Conservation (phyloP, 2,797 vertebrate species). For the Spea hammondii region DNA sequence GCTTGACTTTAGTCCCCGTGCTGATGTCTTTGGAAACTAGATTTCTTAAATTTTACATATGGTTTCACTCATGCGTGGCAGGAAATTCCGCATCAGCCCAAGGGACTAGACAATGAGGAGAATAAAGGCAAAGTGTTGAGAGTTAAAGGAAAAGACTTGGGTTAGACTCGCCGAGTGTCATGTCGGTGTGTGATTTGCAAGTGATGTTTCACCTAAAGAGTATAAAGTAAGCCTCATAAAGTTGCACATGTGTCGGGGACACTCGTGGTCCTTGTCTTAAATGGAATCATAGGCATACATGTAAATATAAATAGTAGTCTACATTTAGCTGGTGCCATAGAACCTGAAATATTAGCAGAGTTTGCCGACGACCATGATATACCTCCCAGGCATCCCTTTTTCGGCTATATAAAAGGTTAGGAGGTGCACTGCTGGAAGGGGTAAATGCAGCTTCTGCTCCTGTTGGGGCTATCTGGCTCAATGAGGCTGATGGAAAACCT, state of each 20-base stretch:
- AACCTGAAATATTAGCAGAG: too few relatives aligned
- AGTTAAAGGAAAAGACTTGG: background rate
- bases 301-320: too few relatives aligned
- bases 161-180: background rate
- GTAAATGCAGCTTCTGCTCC: too few relatives aligned
- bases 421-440: too few relatives aligned
- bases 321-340: too few relatives aligned
- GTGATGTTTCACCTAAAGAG: background rate
- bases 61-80: background rate
- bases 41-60: background rate
- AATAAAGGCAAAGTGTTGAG: background rate
- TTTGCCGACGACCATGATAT: too few relatives aligned
- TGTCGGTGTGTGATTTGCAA: background rate
- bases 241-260: background rate
- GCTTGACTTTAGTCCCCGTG: too few relatives aligned
- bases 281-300: background rate
- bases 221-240: background rate
- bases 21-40: background rate
- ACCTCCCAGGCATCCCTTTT: too few relatives aligned
- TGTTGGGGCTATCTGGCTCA: too few relatives aligned
- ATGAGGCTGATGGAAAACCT: too few relatives aligned
- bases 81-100: background rate
- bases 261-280: background rate
- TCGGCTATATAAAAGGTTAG: too few relatives aligned
- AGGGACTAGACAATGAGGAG: background rate